Percentiles rank a stretch among this genome's conserved stretches.
These are phyloP conservation scores for Oxyteleia sp. DNA, from an alignment of 2,888 invertebrate genomes.

Conservation along the genomic window DNA sequence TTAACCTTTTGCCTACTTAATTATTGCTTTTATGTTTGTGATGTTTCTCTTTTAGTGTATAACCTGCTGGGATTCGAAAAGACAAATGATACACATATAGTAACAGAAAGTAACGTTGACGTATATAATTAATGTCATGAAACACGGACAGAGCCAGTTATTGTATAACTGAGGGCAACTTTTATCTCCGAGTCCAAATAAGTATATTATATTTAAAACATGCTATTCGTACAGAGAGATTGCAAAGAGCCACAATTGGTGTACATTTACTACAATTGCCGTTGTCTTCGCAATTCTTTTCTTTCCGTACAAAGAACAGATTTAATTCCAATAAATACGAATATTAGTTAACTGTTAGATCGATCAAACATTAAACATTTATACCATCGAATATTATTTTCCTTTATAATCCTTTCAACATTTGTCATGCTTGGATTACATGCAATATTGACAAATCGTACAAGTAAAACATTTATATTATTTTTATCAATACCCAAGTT, in stretches of 20 bases:
- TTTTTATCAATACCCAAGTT: not conserved
- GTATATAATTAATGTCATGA: constrained; percentile 28
- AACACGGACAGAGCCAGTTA: constrained; percentile 29
- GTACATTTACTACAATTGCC: constrained; percentile 4
- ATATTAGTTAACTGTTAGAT: constrained; percentile 1
- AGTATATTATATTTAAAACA: too few species aligned
- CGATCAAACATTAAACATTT: constrained; percentile 14
- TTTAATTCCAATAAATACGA: not conserved
- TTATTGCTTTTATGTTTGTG: constrained; percentile 12
- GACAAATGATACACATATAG: constrained; percentile 30
- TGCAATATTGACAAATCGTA: constrained; percentile 37
- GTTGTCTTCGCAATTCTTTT: not conserved
- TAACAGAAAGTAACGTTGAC: constrained; percentile 25
- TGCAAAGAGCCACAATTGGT: not conserved
- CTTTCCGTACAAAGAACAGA: too few species aligned
- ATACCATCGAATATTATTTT: too few species aligned
- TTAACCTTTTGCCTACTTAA: not conserved
- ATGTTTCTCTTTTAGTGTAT: constrained; percentile 15
- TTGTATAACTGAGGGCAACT: not conserved
- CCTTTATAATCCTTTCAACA: constrained; percentile 7
- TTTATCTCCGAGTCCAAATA: not conserved
- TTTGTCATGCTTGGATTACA: constrained; percentile 43
- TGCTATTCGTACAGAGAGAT: too few species aligned
- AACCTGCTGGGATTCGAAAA: constrained; percentile 18
- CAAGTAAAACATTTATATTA: constrained; percentile 7